Conservation (phyloP, 2,113 vertebrate species). For the Lanius ludovicianus region DNA sequence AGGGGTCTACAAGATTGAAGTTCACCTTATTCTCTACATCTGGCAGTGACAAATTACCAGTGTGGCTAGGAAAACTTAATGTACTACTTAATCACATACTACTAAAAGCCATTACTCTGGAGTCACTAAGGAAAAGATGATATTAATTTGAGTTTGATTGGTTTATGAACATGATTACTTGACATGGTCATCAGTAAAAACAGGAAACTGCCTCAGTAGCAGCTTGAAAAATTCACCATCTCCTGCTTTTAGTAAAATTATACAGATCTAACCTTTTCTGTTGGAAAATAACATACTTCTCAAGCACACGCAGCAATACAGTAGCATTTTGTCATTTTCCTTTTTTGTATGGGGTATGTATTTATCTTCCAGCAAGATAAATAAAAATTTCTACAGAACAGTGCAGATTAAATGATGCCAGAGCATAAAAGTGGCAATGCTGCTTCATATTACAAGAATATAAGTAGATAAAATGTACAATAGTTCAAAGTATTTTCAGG, state of each 20-base stretch:
- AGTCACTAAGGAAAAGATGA: background rate
- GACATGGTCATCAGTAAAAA: background rate
- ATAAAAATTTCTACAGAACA: background rate
- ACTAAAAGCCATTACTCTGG: background rate
- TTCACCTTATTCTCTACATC: background rate
- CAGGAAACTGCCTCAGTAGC: background rate
- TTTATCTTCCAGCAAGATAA: conserved; percentile 5
- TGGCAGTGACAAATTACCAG: background rate
- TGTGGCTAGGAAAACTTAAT: background rate
- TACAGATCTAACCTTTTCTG: background rate
- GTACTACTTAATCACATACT: background rate
- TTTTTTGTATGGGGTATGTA: background rate
- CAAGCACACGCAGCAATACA: background rate
- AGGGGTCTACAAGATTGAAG: background rate
- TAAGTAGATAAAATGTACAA: background rate
- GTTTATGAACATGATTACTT: background rate
- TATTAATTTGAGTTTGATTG: background rate
- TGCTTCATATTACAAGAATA: background rate
- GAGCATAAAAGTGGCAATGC: background rate
- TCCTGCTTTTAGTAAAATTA: conserved; percentile 5
- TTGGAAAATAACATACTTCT: conserved; percentile 3
- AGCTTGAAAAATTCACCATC: background rate
- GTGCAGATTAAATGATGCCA: background rate
- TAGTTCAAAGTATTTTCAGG: background rate
- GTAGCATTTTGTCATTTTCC: background rate